A percentile compares a stretch with the other conserved stretches of the same genome.
Conservation (phyloP, 2,113 vertebrate species). For the Cairina moschata region DNA sequence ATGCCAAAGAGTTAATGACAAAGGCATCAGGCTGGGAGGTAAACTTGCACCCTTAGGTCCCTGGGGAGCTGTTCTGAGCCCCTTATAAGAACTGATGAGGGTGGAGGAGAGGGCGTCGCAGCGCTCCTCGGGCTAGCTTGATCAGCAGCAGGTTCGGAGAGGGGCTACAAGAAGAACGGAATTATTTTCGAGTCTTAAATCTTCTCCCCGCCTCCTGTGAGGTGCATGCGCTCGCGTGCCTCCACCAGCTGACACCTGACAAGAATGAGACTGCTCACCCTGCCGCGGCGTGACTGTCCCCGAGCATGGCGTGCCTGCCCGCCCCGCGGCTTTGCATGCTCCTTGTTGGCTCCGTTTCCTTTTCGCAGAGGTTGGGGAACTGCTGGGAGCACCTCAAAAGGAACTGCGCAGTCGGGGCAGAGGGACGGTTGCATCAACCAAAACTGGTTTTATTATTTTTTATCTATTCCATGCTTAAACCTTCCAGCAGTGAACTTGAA, state of each 20-base stretch:
- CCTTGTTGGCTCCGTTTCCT: neutral
- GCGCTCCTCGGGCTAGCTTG: neutral
- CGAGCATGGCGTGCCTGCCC: constrained; percentile 33
- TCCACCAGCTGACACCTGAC: constrained; percentile 19
- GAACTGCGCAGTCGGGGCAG: neutral
- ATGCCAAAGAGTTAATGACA: neutral
- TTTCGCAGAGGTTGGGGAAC: neutral
- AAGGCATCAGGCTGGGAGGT: neutral
- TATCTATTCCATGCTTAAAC: neutral
- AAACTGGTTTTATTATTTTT: neutral
- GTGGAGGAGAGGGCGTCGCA: neutral
- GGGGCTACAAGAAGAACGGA: neutral
- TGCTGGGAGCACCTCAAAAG: rapidly evolving
- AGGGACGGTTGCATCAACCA: rapidly evolving
- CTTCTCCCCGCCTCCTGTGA: neutral
- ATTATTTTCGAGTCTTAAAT: neutral
- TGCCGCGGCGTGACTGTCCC: neutral
- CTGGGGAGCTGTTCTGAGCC: neutral
- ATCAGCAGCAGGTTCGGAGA: neutral
- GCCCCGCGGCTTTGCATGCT: constrained; percentile 66
- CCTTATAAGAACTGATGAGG: neutral
- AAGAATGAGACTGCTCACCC: neutral
- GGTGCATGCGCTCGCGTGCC: constrained; percentile 28
- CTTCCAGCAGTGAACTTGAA: neutral
- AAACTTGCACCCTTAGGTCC: neutral